These are phyloP conservation scores for Phragmatobia fuliginosa DNA, from an alignment of 2,888 invertebrate species.

Conservation along the genomic window DNA sequence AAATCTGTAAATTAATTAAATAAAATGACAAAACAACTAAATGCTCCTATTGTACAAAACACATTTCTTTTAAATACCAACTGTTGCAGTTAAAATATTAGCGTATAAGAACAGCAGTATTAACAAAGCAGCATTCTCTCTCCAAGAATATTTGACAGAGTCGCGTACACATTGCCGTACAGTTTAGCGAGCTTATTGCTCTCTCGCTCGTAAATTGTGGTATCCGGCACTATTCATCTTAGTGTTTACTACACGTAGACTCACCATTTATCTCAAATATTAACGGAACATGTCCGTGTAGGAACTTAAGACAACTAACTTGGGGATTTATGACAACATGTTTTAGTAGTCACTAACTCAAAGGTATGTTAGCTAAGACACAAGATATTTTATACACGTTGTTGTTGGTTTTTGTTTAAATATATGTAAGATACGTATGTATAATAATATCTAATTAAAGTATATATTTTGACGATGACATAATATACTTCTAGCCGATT, in stretches of 20 bases:
- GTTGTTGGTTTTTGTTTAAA: not conserved
- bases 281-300: not conserved
- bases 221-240: slow-evolving; percentile 23
- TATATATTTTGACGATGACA: too few species aligned
- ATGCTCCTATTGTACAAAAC: not conserved
- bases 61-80: not conserved
- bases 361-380: not conserved
- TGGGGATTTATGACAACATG: not conserved
- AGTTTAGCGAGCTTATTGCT: slow-evolving; percentile 22
- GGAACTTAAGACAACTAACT: not conserved
- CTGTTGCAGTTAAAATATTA: not conserved
- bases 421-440: too few species aligned
- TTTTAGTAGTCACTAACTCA: not conserved
- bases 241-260: slow-evolving; percentile 15
- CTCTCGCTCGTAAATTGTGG: slow-evolving; percentile 32
- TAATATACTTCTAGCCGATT: too few species aligned
- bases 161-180: slow-evolving; percentile 16
- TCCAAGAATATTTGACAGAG: slow-evolving; percentile 20
- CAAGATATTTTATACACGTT: not conserved
- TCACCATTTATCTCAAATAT: not conserved
- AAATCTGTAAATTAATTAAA: not conserved
- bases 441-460: too few species aligned
- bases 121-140: slow-evolving; percentile 30
- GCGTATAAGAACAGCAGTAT: not conserved
- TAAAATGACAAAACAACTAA: not conserved